Base-by-base conservation (phyloP, 2,113 vertebrate genomes). In the Notarius lentiginosus region DNA sequence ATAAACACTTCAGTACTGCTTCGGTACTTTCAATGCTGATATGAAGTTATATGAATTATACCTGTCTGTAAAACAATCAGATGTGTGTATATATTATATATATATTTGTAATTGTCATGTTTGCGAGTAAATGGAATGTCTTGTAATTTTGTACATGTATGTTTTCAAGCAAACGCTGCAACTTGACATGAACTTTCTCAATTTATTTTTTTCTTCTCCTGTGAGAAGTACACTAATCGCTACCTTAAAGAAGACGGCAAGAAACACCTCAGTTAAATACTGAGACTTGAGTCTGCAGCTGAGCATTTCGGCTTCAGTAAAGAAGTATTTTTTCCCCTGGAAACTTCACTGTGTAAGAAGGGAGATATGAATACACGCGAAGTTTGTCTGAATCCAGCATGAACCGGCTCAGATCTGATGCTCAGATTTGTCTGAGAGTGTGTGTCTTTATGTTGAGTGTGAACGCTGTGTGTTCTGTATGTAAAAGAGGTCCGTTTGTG, bases 11-110 rank as follows among this genome's bases (percentile, higher is more conserved):
- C 85, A 92, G 90, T 91, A 75, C 89, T 93, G 91, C 92, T 89
- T 94, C 90, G 93, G 93, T 94, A 95, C 93, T 94, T 91, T 92
- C 87, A 92, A 89, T 92, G 92, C 92, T 92, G 92, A 93, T 89
- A 93, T 94, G 91, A 93, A 94, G 93, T 94, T 60, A 79, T 90
- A 88, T 90, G 89, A 92, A 87, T 89, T 93, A 82, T 91, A 93
- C 88, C 90, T 90, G 92, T 93, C 89, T 94, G 91, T 93, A 90
- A 66, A 92, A 90, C 88, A 89, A 84, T 88, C 87, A 84, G 83
- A 85, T 91, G 86, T 91, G 68, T 83, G 60, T 90, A 60, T 90
- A 81, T 79, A 83, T 79, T 84, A 47, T 49, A 47, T 22, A 24
- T n/a, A 51, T 77, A 24, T 53, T 5, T 77, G 15, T 55, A 56